These are phyloP conservation scores for Poecile montanus DNA, from an alignment of 2,797 vertebrate species.

Conservation along the genomic window DNA sequence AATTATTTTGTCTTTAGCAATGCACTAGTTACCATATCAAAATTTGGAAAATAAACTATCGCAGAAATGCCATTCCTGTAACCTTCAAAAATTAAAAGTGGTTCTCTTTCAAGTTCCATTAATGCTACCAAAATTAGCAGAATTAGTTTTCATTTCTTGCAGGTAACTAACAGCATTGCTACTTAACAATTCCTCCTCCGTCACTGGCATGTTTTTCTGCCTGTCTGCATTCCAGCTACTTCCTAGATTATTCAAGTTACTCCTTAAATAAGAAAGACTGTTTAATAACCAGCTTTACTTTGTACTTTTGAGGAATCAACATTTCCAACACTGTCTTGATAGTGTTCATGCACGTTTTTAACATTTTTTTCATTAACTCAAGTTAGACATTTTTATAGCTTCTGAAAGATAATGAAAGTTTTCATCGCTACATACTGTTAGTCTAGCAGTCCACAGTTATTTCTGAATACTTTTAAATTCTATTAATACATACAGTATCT, in stretches of 20 bases:
- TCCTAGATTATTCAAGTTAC: constrained; percentile 20
- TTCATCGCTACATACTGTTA: background rate
- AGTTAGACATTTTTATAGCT: constrained; percentile 28
- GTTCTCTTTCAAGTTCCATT: background rate
- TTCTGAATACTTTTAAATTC: constrained; percentile 43
- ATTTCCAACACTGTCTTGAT: constrained; percentile 20
- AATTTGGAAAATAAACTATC: background rate
- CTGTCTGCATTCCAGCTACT: background rate
- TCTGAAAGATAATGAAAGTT: constrained; percentile 6
- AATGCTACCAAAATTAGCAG: background rate
- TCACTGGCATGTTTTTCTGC: background rate
- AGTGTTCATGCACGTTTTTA: constrained; percentile 27
- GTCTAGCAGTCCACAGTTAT: background rate
- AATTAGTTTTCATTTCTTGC: background rate
- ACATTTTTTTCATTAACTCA: background rate
- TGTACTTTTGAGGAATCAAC: constrained; percentile 5
- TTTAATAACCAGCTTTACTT: constrained; percentile 27
- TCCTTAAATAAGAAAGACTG: constrained; percentile 54
- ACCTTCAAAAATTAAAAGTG: background rate
- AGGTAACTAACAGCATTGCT: constrained; percentile 17
- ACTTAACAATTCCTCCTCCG: background rate
- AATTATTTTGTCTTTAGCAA: constrained; percentile 10
- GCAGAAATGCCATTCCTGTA: background rate
- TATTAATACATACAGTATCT: background rate
- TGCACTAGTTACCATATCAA: background rate